A percentile compares a stretch with the other conserved stretches of the same genome.
These are phyloP conservation scores for Amia ocellicauda DNA, from an alignment of 2,113 vertebrate species.

Conservation along the genomic window DNA sequence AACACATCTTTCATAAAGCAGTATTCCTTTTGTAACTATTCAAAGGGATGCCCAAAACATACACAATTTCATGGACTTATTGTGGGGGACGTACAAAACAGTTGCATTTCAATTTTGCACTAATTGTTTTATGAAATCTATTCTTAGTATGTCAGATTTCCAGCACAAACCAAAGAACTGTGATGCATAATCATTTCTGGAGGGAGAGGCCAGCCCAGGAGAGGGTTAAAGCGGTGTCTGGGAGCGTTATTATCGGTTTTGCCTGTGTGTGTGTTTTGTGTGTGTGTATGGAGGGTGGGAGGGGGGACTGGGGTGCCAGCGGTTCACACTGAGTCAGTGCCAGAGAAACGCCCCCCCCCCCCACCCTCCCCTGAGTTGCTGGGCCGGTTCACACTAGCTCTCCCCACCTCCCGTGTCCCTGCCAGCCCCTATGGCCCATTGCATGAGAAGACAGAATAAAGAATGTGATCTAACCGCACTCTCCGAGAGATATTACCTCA, in stretches of 20 bases:
- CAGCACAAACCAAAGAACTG: no score
- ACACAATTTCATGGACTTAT: no score
- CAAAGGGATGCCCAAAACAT: no score
- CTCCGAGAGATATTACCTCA: conserved; percentile 53
- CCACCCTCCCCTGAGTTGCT: conserved; percentile 42
- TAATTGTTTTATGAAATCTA: no score
- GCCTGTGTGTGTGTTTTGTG: neutral
- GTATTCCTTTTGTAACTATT: no score
- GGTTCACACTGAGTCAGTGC: conserved; percentile 26
- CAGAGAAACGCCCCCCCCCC: conserved; percentile 26
- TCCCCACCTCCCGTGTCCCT: conserved; percentile 44
- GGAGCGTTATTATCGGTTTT: neutral
- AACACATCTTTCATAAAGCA: no score
- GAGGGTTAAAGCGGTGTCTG: neutral
- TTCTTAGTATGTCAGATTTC: no score
- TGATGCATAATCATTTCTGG: neutral
- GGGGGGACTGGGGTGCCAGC: conserved; percentile 18
- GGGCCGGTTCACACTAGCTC: conserved; percentile 47
- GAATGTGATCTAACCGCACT: conserved; percentile 69
- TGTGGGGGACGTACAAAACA: no score
- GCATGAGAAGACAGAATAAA: conserved; percentile 67
- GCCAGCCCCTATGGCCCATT: conserved; percentile 53
- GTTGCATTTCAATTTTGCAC: no score
- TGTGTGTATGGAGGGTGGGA: neutral
- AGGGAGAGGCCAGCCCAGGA: neutral